These are phyloP conservation scores for Atopsyche davidsoni DNA, from an alignment of 1,140 invertebrate species.

Conservation along the genomic window DNA sequence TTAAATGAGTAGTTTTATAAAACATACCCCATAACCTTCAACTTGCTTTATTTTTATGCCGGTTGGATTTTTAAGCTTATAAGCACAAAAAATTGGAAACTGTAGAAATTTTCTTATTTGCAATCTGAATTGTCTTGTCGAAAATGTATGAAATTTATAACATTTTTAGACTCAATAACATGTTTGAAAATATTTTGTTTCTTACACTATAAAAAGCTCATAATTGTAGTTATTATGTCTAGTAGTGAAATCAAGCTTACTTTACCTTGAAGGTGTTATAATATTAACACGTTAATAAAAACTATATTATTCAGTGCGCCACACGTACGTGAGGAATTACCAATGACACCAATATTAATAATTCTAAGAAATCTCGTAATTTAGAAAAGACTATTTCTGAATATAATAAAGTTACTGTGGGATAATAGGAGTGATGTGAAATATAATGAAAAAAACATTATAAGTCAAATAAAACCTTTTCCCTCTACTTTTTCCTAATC, in stretches of 20 bases:
- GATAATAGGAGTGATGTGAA: no score
- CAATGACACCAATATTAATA: slow-evolving; percentile 29
- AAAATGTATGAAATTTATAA: no score
- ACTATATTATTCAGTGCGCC: not conserved
- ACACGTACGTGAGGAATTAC: slow-evolving; percentile 19
- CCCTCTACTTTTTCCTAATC: no score
- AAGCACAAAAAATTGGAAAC: not conserved
- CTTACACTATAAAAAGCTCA: not conserved
- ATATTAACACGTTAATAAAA: slow-evolving; percentile 1
- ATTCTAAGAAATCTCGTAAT: no score
- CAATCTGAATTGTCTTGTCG: not conserved
- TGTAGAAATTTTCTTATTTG: not conserved
- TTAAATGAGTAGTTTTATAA: not conserved
- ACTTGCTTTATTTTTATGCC: not conserved
- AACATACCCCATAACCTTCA: not conserved
- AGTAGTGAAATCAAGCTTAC: not conserved
- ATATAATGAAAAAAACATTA: no score
- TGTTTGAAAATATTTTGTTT: not conserved
- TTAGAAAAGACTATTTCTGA: no score
- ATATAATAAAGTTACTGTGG: no score
- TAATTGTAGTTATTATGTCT: not conserved
- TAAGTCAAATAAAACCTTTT: no score
- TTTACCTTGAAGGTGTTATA: not conserved
- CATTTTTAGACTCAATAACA: not conserved
- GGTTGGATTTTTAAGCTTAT: not conserved